Evolutionary conservation across 2,888 invertebrate species (phyloP).

Genomic region (Erebia ligea): DNA sequence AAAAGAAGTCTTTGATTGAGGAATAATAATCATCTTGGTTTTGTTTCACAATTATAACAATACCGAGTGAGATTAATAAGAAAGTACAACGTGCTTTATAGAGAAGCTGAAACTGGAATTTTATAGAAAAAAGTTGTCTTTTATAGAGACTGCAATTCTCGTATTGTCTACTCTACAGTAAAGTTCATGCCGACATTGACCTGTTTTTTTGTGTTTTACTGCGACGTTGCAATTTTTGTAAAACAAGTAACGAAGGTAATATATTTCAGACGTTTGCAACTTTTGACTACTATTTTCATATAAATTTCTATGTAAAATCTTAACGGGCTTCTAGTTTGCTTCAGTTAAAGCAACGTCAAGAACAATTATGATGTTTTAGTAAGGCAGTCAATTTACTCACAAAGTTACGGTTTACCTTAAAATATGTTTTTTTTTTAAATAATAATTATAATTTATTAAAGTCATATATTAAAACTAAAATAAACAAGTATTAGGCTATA

Average conservation of each 20-base stretch:
- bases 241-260: background rate
- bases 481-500: too few relatives aligned
- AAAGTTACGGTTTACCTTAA: too few relatives aligned
- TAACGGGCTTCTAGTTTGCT: too few relatives aligned
- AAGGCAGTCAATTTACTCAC: too few relatives aligned
- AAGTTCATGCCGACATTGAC: conserved; percentile 21
- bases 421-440: too few relatives aligned
- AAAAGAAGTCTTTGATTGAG: conserved; percentile 9
- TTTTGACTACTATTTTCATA: background rate
- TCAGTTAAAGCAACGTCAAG: too few relatives aligned
- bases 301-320: too few relatives aligned
- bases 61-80: conserved; percentile 16
- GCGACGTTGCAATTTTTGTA: background rate
- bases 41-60: conserved; percentile 19
- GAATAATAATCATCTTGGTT: conserved; percentile 4
- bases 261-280: background rate
- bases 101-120: conserved; percentile 5
- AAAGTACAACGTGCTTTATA: conserved; percentile 8
- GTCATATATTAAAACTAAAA: too few relatives aligned
- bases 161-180: conserved; percentile 21
- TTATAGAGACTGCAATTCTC: conserved; percentile 16
- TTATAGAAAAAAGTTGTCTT: conserved; percentile 14
- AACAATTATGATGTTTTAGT: too few relatives aligned
- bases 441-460: too few relatives aligned
- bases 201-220: conserved; percentile 14